Conservation (phyloP, 2,888 invertebrate genomes). For the Rhagium mordax region DNA sequence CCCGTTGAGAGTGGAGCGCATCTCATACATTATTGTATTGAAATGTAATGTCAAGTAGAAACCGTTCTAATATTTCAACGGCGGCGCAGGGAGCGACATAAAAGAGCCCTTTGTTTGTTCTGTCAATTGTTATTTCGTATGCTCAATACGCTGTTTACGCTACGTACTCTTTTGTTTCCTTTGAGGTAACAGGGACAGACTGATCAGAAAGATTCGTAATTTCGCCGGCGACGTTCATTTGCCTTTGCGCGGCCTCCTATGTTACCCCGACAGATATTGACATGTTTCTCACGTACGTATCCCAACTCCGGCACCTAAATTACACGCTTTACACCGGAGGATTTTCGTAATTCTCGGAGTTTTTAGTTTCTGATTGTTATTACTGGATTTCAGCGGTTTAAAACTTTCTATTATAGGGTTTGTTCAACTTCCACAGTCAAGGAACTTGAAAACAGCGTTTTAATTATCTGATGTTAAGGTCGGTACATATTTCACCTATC, state of each 20-base stretch:
- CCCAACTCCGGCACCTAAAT: not conserved
- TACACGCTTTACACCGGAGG: not conserved
- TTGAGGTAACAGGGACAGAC: slow-evolving; percentile 27
- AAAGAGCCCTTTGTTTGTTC: slow-evolving; percentile 31
- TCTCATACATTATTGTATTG: not conserved
- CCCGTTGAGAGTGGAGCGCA: not conserved
- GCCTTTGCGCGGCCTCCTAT: not conserved
- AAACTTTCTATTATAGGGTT: not conserved
- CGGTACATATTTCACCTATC: no score
- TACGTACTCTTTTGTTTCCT: slow-evolving; percentile 34
- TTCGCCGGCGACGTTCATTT: slow-evolving; percentile 25
- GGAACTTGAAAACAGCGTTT: no score
- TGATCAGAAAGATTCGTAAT: slow-evolving; percentile 29
- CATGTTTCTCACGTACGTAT: not conserved
- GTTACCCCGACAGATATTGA: not conserved
- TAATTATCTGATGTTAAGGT: no score
- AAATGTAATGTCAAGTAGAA: not conserved
- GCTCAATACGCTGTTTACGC: slow-evolving; percentile 37
- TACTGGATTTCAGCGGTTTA: not conserved
- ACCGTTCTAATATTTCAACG: slow-evolving; percentile 10
- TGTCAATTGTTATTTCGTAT: slow-evolving; percentile 44
- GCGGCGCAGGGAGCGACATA: not conserved
- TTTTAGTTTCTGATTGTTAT: not conserved
- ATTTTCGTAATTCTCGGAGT: not conserved
- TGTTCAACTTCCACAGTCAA: not conserved